Conservation (phyloP, 2,888 invertebrate genomes). For the Vanessa cardui region DNA sequence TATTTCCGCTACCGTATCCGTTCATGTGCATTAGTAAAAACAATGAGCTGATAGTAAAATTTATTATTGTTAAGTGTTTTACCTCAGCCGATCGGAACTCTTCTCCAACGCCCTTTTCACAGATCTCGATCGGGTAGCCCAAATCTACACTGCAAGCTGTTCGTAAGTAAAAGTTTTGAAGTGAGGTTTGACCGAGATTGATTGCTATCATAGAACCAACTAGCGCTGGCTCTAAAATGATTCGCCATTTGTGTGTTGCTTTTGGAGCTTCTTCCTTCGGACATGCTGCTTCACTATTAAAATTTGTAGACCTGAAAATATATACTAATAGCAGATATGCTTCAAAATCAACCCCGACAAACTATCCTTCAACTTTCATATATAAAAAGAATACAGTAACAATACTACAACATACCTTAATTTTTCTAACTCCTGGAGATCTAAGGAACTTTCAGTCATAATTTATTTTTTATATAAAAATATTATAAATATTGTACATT, state of each 20-base stretch:
- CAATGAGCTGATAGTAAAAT: neutral
- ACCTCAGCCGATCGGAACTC: conserved; percentile 69
- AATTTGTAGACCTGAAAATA: conserved; percentile 46
- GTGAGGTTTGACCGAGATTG: conserved; percentile 84
- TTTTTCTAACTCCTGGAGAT: conserved; percentile 68
- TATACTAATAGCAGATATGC: neutral
- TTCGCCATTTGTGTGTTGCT: conserved; percentile 59
- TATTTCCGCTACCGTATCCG: conserved; percentile 31
- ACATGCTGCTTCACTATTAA: conserved; percentile 43
- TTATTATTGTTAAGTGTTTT: conserved; percentile 21
- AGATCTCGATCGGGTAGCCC: conserved; percentile 83
- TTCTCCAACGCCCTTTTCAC: conserved; percentile 80
- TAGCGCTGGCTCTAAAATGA: conserved; percentile 87
- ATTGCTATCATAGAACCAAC: conserved; percentile 85
- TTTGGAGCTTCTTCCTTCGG: conserved; percentile 36
- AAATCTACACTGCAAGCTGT: conserved; percentile 89
- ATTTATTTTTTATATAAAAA: conserved; percentile 35
- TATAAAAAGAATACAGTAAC: conserved; percentile 2
- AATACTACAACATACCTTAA: conserved; percentile 55
- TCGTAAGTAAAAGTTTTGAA: conserved; percentile 88
- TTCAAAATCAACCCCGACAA: no score
- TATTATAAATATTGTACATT: conserved; percentile 29
- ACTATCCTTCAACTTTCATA: neutral
- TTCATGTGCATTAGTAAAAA: neutral
- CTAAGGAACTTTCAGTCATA: conserved; percentile 65